Base-by-base conservation (phyloP, 1,140 invertebrate genomes). In the Himalopsyche phryganea region DNA sequence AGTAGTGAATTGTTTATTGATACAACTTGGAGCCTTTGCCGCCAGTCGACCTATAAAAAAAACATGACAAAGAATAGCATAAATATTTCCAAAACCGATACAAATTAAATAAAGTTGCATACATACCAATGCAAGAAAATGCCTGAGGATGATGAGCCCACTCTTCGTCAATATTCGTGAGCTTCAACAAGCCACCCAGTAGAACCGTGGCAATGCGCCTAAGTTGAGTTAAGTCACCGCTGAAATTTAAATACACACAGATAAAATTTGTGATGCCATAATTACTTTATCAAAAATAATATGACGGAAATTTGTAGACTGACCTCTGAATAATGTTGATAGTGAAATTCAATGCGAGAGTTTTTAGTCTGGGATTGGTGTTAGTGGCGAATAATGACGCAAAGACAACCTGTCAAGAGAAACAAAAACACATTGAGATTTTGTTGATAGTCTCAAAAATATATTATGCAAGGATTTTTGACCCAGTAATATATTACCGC, bases 361-460 rank as follows among this genome's bases (percentile, higher is more conserved):
- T 83, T 65, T 92, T 91, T 38, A 95, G 81, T 63, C 91, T 88
- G 1, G 85, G 77, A 76, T 93, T 92, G 1, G 91, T 90, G 67
- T 91, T 88, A 9, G 78, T 81, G 45, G 91, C 91, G 77, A 90
- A 94, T 6, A 96, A 73, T 35, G 90, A 89, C 65, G 94, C 90
- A 77, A 94, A 95, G 56, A 94, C 84, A 14, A 92, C 84, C 84
- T 90, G 72, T 36, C 81, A 28, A 78, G 19, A 49, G 5, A 40
- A 13, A 13, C 4, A 13, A 35, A n/a, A 35, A 35, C n/a, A 35
- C n/a, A 35, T 35, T 35, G 33, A 7, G n/a, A 35, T n/a, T n/a
- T n/a, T n/a, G n/a, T n/a, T n/a, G n/a, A n/a, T n/a, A n/a, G n/a
- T n/a, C n/a, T n/a, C n/a, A n/a, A n/a, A n/a, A n/a, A n/a, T n/a